Evolutionary conservation across 2,113 vertebrate genomes (phyloP).

Genomic region (Sphyrna mokarran): DNA sequence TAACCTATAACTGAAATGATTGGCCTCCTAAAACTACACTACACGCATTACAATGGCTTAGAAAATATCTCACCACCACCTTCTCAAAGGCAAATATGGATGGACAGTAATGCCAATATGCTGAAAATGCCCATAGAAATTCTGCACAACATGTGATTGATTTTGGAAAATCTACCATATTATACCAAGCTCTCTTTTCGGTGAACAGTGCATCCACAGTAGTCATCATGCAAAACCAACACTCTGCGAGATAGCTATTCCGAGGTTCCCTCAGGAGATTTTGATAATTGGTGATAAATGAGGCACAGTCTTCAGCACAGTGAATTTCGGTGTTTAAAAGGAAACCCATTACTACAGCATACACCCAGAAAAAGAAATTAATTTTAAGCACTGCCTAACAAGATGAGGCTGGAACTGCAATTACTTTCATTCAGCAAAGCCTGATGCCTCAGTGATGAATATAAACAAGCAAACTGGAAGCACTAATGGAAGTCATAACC

Average conservation of each 20-base stretch:
- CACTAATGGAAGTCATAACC: background rate
- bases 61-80: background rate
- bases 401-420: background rate
- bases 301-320: background rate
- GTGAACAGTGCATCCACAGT: background rate
- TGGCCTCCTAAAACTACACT: background rate
- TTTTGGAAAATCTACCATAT: background rate
- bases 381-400: background rate
- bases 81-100: background rate
- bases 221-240: background rate
- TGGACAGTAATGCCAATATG: background rate
- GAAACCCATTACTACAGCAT: background rate
- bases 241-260: background rate
- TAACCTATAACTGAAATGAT: too few species aligned
- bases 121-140: background rate
- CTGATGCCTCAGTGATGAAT: background rate
- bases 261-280: background rate
- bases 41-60: background rate
- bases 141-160: background rate
- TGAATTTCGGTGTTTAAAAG: background rate
- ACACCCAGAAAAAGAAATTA: background rate
- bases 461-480: background rate
- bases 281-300: background rate
- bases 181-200: background rate
- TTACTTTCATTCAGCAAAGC: conserved; percentile 11